Conservation (phyloP, 1,140 invertebrate genomes). For the Pogonomyrmex californicus region DNA sequence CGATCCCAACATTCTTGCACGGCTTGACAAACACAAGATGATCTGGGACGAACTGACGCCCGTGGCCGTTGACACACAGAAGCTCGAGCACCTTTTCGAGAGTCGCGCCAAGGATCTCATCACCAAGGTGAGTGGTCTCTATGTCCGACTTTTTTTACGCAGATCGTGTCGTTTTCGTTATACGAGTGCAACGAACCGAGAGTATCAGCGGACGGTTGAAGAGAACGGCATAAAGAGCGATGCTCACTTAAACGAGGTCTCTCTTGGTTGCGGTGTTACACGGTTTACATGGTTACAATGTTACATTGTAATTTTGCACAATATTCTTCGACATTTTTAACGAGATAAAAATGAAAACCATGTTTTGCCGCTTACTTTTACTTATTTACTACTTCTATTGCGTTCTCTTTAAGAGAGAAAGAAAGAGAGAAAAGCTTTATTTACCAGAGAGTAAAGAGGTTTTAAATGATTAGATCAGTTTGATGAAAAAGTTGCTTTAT, state of each 20-base stretch:
- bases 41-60: conserved; percentile 98
- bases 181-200: conserved; percentile 16
- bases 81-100: conserved; percentile 99
- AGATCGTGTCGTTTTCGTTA: conserved; percentile 27
- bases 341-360: background rate
- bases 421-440: background rate
- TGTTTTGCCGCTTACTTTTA: background rate
- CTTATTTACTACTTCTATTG: conserved; percentile 9
- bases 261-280: background rate
- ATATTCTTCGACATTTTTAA: conserved; percentile 24
- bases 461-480: background rate
- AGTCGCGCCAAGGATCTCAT: conserved; percentile 98
- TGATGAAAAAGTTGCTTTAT: background rate
- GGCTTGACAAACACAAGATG: conserved; percentile 90
- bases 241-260: conserved; percentile 28
- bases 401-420: background rate
- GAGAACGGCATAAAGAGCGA: conserved; percentile 2
- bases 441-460: background rate
- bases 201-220: conserved; percentile 1
- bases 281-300: background rate
- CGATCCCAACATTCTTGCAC: conserved; percentile 92
- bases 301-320: background rate
- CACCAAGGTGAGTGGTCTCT: conserved; percentile 91
- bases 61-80: conserved; percentile 95
- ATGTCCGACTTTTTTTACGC: background rate